Conservation (phyloP, 2,797 vertebrate genomes). For the Pempheris klunzingeri region DNA sequence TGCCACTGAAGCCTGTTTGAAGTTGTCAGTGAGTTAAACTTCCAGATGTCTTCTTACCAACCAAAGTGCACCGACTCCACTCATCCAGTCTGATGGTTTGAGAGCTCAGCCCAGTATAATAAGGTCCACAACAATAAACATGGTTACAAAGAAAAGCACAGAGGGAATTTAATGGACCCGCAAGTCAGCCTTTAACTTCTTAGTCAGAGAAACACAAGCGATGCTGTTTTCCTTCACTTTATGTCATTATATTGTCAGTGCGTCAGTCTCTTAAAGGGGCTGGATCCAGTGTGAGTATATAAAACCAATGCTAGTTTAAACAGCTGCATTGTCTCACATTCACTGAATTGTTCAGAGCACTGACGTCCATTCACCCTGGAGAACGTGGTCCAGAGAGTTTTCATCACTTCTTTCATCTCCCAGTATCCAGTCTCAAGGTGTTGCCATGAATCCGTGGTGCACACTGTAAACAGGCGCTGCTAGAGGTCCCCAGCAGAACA, state of each 20-base stretch:
- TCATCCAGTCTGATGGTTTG: neutral
- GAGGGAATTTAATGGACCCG: neutral
- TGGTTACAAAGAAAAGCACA: neutral
- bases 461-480: neutral
- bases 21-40: neutral
- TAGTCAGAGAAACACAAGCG: too few relatives aligned
- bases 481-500: neutral
- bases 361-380: too few relatives aligned
- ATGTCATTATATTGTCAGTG: too few relatives aligned
- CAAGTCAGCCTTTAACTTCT: neutral
- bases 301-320: too few relatives aligned
- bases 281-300: too few relatives aligned
- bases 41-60: too few relatives aligned
- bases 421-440: neutral
- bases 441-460: neutral
- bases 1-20: slow-evolving; percentile 1
- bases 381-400: too few relatives aligned
- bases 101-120: neutral
- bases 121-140: neutral
- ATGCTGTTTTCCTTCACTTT: too few relatives aligned
- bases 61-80: neutral
- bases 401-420: neutral
- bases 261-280: too few relatives aligned
- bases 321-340: too few relatives aligned
- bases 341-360: too few relatives aligned